Evolutionary conservation across 1,140 invertebrate genomes (phyloP).

Genomic region (Pteromalus puparum): DNA sequence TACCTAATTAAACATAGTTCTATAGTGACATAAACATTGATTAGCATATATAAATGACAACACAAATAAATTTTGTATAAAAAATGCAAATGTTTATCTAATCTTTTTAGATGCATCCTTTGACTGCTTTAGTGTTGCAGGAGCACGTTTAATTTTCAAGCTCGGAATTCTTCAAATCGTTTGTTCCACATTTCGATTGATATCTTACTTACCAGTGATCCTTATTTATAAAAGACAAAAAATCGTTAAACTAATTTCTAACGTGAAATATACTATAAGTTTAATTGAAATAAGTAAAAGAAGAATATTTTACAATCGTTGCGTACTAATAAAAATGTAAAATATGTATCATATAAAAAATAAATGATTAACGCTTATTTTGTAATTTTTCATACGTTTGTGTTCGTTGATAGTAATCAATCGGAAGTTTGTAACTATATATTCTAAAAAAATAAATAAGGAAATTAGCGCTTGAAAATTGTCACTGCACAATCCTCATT

Average conservation of each 20-base stretch:
- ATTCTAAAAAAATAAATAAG: neutral
- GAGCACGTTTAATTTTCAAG: constrained; percentile 33
- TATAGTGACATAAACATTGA: constrained; percentile 28
- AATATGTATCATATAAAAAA: constrained; percentile 49
- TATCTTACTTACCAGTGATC: neutral
- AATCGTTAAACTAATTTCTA: constrained; percentile 40
- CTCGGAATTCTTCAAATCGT: neutral
- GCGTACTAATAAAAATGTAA: constrained; percentile 47
- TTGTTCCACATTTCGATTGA: neutral
- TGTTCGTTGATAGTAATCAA: neutral
- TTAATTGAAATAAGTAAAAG: neutral
- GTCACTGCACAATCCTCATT: constrained; percentile 34
- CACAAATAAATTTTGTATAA: constrained; percentile 3
- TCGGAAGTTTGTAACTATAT: neutral
- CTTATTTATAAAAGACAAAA: neutral
- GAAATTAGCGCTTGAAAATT: constrained; percentile 42
- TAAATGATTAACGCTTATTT: constrained; percentile 5
- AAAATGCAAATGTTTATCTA: neutral
- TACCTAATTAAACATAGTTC: constrained; percentile 24
- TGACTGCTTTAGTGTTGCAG: neutral
- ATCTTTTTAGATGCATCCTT: constrained; percentile 34
- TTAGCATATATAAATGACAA: constrained; percentile 19
- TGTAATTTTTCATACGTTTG: constrained; percentile 10
- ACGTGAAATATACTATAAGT: neutral
- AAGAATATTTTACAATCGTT: constrained; percentile 21